These are phyloP conservation scores for Seriola aureovittata DNA, from an alignment of 2,113 vertebrate genomes.

Conservation along the genomic window DNA sequence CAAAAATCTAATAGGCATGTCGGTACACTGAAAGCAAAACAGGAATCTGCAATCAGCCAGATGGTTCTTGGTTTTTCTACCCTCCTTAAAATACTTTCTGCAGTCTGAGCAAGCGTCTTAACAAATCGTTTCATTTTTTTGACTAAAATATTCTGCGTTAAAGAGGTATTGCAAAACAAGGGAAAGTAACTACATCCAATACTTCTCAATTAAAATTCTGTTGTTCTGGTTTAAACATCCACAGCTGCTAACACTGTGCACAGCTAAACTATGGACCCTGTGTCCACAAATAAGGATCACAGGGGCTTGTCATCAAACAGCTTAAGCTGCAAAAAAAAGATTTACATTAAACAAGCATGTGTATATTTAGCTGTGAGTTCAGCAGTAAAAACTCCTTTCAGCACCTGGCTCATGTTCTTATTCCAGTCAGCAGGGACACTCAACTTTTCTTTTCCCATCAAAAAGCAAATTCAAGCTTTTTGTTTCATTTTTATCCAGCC, in stretches of 20 bases:
- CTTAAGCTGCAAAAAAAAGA: neutral
- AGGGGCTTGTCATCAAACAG: constrained; percentile 17
- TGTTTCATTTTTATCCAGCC: neutral
- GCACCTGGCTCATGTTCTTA: constrained; percentile 44
- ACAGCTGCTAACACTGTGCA: neutral
- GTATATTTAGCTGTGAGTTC: constrained; percentile 40
- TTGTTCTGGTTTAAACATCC: neutral
- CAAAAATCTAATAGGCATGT: constrained; percentile 11
- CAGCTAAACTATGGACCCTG: neutral
- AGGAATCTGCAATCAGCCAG: constrained; percentile 28
- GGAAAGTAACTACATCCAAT: neutral
- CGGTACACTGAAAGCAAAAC: constrained; percentile 8
- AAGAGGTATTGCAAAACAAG: neutral
- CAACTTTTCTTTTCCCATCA: neutral
- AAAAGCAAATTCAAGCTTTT: constrained; percentile 9
- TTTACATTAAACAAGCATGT: constrained; percentile 32
- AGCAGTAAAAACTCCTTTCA: constrained; percentile 48
- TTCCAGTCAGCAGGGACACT: constrained; percentile 1
- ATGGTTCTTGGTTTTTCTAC: constrained; percentile 5
- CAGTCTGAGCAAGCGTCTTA: constrained; percentile 3
- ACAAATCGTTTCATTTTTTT: neutral
- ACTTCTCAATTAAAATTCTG: neutral
- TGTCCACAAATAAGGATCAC: constrained; percentile 7
- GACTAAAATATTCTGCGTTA: neutral
- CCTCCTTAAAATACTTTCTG: constrained; percentile 11